Conservation (phyloP, 1,140 invertebrate genomes). For the Ceratina australensis region DNA sequence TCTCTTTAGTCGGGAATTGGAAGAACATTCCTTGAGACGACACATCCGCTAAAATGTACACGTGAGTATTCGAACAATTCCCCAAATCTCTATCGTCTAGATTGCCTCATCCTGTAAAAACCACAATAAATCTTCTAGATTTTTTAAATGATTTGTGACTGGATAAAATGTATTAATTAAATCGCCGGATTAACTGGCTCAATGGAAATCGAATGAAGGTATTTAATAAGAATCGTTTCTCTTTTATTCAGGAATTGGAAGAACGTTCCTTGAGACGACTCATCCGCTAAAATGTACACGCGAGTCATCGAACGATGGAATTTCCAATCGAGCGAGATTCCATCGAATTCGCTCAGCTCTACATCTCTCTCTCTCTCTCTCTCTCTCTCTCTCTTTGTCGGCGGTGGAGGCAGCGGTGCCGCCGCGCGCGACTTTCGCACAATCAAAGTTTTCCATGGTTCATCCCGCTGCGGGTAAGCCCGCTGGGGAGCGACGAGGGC, state of each 20-base stretch:
- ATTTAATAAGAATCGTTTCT: too few relatives aligned
- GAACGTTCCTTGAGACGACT: background rate
- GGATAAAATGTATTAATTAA: too few relatives aligned
- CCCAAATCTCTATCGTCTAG: too few relatives aligned
- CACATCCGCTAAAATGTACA: constrained; percentile 41
- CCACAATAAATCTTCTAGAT: too few relatives aligned
- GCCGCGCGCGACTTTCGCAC: constrained; percentile 43
- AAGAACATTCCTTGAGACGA: background rate
- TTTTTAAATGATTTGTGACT: too few relatives aligned
- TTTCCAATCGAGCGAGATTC: constrained; percentile 50
- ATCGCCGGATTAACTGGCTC: too few relatives aligned
- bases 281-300: constrained; percentile 38
- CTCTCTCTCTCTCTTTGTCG: background rate
- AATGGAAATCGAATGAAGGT: too few relatives aligned
- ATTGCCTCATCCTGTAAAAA: too few relatives aligned
- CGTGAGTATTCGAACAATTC: constrained; percentile 34
- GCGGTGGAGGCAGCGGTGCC: too few relatives aligned
- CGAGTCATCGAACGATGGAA: constrained; percentile 40
- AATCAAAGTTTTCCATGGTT: constrained; percentile 60
- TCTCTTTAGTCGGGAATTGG: too few relatives aligned
- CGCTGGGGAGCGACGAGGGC: background rate
- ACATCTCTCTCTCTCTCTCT: background rate
- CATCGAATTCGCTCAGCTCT: background rate
- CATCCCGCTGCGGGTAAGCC: constrained; percentile 10
- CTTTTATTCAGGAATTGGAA: too few relatives aligned